Evolutionary conservation across 2,113 vertebrate species (phyloP).

Genomic region (Herpetotheres cachinnans): DNA sequence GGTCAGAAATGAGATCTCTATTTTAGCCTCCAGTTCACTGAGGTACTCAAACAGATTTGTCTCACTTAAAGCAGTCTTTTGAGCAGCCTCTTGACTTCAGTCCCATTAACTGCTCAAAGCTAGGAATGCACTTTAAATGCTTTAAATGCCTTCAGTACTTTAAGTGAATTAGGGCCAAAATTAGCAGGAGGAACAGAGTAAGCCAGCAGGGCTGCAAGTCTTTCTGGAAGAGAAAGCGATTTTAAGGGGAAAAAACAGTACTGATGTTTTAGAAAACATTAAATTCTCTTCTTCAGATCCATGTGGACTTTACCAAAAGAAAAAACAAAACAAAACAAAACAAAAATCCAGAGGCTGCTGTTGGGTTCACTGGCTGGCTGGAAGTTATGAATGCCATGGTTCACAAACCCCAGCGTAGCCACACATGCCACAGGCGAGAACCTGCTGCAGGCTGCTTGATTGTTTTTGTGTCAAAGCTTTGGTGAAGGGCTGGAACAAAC

Average conservation of each 20-base stretch:
- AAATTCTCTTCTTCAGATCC: background rate
- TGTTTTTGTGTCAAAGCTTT: background rate
- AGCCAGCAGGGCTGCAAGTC: background rate
- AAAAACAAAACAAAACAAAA: too few species aligned
- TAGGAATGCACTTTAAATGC: background rate
- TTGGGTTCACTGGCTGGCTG: background rate
- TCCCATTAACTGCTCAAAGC: background rate
- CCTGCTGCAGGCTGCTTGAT: background rate
- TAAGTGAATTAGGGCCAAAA: background rate
- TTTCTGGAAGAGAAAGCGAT: background rate
- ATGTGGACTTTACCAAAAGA: background rate
- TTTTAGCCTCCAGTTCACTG: background rate
- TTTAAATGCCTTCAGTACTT: background rate
- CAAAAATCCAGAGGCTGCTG: background rate
- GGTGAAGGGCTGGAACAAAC: background rate
- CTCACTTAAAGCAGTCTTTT: background rate
- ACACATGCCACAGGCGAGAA: fast-evolving
- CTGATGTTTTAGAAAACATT: background rate
- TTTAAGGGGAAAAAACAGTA: background rate
- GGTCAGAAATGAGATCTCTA: background rate
- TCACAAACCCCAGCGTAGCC: background rate
- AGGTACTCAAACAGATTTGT: background rate
- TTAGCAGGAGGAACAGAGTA: background rate
- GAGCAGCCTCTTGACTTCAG: background rate
- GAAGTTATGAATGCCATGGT: fast-evolving